phyloP scores from a whole-genome alignment of 1,140 invertebrate genomes.

The Drosophila nannoptera region DNA sequence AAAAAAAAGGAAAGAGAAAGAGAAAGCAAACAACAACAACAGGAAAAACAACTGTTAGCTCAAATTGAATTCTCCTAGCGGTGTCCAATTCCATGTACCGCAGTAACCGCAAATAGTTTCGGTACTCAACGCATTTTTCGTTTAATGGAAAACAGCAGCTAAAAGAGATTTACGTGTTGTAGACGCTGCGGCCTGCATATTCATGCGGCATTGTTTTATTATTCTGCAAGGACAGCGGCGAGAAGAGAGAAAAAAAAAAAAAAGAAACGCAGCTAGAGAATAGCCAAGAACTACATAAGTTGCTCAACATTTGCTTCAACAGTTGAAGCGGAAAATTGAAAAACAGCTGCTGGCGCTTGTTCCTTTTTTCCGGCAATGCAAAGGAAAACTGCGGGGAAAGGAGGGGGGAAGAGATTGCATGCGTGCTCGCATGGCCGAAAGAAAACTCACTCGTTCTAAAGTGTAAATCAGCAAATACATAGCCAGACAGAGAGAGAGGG shows the following conservation, averaged over 20 bases:
- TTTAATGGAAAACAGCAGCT: conserved; percentile 34
- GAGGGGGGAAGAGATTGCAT: conserved; percentile 40
- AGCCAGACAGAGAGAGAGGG: conserved; percentile 21
- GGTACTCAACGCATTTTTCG: conserved; percentile 29
- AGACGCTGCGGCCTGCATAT: conserved; percentile 52
- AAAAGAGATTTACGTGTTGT: conserved; percentile 34
- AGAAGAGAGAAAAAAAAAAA: background rate
- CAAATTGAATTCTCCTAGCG: conserved; percentile 42
- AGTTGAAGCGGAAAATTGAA: conserved; percentile 75
- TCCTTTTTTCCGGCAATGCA: conserved; percentile 13
- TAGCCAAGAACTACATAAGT: conserved; percentile 20
- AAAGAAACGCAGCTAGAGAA: background rate
- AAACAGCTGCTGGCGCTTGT: conserved; percentile 62
- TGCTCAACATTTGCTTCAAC: conserved; percentile 47
- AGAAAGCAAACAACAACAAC: background rate
- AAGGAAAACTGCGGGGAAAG: conserved; percentile 20
- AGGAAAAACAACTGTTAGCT: background rate
- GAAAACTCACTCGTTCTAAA: conserved; percentile 35
- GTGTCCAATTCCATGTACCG: conserved; percentile 21
- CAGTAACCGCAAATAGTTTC: conserved; percentile 39
- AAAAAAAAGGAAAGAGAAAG: background rate
- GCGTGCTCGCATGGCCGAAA: conserved; percentile 37
- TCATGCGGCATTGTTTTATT: conserved; percentile 52
- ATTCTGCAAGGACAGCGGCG: conserved; percentile 43
- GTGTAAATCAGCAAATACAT: conserved; percentile 69